Evolutionary conservation across 2,113 vertebrate genomes (phyloP).

Genomic region (Bambusicola thoracicus): DNA sequence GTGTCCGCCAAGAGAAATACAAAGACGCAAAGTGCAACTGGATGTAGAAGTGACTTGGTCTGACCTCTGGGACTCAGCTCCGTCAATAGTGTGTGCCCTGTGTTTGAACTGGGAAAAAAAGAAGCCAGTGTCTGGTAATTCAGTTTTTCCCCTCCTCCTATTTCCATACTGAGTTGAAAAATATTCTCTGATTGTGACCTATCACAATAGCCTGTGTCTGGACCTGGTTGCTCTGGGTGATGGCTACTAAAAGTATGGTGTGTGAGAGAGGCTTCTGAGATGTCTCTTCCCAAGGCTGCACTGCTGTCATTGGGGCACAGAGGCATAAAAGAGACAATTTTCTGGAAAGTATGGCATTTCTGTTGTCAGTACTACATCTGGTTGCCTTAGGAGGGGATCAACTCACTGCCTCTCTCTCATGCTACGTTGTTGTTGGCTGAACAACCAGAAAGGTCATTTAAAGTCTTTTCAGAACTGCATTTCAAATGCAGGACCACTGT

Average conservation of each 20-base stretch:
- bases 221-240: neutral
- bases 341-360: constrained; percentile 3
- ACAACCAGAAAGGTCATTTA: constrained; percentile 27
- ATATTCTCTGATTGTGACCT: neutral
- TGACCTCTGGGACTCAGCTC: neutral
- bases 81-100: accelerated
- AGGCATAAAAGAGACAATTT: neutral
- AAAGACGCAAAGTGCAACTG: neutral
- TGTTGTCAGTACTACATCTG: constrained; percentile 23
- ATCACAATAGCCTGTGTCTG: accelerated
- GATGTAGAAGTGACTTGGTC: neutral
- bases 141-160: accelerated
- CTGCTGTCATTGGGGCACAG: neutral
- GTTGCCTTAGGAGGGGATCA: constrained; percentile 13
- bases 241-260: neutral
- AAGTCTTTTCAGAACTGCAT: constrained; percentile 49
- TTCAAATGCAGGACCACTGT: neutral
- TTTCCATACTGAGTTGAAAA: neutral
- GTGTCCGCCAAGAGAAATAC: neutral
- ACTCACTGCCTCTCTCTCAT: neutral
- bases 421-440: constrained; percentile 30
- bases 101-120: neutral
- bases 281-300: accelerated
- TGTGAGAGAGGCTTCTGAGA: neutral
- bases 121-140: neutral